Percentiles rank a stretch among this genome's conserved stretches.
Conservation (phyloP, 1,140 invertebrate species). For the Globodera ellingtonae region DNA sequence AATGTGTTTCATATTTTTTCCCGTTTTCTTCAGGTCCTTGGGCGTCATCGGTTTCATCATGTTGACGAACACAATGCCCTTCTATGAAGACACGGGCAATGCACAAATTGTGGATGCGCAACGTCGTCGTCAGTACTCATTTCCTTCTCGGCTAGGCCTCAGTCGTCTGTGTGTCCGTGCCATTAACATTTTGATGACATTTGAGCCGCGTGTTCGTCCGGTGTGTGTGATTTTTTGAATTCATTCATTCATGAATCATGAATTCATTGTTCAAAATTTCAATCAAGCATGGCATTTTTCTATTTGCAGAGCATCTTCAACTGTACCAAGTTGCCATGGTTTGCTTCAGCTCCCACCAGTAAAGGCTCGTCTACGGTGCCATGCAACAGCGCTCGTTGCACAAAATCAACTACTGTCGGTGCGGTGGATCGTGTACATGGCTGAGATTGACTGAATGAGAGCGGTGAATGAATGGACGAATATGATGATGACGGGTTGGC, state of each 20-base stretch:
- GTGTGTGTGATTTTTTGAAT: background rate
- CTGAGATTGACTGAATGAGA: too few relatives aligned
- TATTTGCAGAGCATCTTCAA: background rate
- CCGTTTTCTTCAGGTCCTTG: conserved; percentile 35
- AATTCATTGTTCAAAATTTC: background rate
- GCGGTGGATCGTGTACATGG: background rate
- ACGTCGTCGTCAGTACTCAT: conserved; percentile 44
- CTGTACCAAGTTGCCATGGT: background rate
- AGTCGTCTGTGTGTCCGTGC: conserved; percentile 21
- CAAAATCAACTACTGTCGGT: background rate
- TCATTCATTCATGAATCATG: background rate
- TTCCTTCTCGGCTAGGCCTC: conserved; percentile 31
- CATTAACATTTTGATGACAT: conserved; percentile 37
- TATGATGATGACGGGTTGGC: too few relatives aligned
- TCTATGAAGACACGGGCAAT: conserved; percentile 42
- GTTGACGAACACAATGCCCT: conserved; percentile 47
- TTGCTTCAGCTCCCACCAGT: background rate
- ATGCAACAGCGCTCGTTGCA: background rate
- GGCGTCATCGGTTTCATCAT: conserved; percentile 47
- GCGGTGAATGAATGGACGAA: too few relatives aligned
- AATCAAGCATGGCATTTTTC: too few relatives aligned
- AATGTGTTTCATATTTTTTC: conserved; percentile 1
- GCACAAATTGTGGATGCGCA: conserved; percentile 36
- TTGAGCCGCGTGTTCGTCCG: conserved; percentile 30
- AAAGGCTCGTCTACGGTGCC: too few relatives aligned